These are phyloP conservation scores for Nemotelus nigrinus DNA, from an alignment of 2,888 invertebrate genomes.

Conservation along the genomic window DNA sequence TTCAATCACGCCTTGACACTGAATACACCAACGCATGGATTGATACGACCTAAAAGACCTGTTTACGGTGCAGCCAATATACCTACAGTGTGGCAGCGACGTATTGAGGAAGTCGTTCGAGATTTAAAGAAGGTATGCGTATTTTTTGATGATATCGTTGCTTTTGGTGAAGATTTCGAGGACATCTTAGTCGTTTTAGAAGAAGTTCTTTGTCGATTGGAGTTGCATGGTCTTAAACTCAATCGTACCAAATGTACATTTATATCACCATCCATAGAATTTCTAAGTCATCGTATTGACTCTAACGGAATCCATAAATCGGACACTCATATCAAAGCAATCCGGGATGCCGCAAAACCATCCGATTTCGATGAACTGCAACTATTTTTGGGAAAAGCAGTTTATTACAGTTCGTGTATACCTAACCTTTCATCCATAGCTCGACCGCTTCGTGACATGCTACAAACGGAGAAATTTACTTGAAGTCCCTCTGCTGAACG, in stretches of 20 bases:
- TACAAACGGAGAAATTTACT: not conserved
- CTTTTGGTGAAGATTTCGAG: conserved; percentile 46
- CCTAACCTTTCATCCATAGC: not conserved
- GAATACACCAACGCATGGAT: conserved; percentile 43
- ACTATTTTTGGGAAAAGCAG: conserved; percentile 28
- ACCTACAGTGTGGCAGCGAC: conserved; percentile 49
- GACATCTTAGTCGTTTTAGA: conserved; percentile 21
- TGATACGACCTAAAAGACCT: conserved; percentile 48
- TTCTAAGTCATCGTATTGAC: conserved; percentile 47
- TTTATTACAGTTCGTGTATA: conserved; percentile 18
- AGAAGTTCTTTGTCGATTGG: not conserved
- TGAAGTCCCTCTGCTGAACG: not conserved
- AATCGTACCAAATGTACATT: conserved; percentile 47
- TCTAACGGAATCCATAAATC: conserved; percentile 45
- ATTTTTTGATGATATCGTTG: conserved; percentile 46
- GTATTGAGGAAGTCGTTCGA: conserved; percentile 54
- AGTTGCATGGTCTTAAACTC: conserved; percentile 39
- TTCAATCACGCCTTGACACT: conserved; percentile 41
- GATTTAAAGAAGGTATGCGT: conserved; percentile 31
- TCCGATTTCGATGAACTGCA: conserved; percentile 19
- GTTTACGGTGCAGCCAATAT: conserved; percentile 48
- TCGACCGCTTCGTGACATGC: conserved; percentile 26
- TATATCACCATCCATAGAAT: conserved; percentile 36
- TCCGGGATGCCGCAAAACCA: conserved; percentile 41
- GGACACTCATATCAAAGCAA: conserved; percentile 46